Percentiles rank a stretch among this genome's conserved stretches.
phyloP scores from a whole-genome alignment of 2,888 invertebrate genomes.

The Brassicogethes aeneus region DNA sequence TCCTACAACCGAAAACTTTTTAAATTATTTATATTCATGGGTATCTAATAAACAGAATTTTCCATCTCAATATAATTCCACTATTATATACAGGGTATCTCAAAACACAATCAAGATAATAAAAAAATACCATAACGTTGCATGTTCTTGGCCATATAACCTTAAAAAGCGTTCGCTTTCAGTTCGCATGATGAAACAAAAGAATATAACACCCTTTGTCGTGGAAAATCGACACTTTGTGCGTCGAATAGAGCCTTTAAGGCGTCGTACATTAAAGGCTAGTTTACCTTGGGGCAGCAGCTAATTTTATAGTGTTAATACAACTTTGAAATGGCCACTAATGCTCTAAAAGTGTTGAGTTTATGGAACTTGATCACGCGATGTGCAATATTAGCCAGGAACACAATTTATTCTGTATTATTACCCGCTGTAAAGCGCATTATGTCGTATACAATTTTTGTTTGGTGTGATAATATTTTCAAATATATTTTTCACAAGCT shows the following conservation, averaged over 20 bases:
- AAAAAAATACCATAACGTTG: not conserved
- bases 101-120: not conserved
- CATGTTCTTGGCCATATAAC: constrained; percentile 4
- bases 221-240: constrained; percentile 8
- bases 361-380: constrained; percentile 38
- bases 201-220: constrained; percentile 18
- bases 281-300: constrained; percentile 17
- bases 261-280: too few relatives aligned
- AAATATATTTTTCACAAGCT: too few relatives aligned
- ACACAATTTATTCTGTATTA: too few relatives aligned
- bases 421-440: not conserved
- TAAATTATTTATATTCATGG: too few relatives aligned
- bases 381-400: constrained; percentile 22
- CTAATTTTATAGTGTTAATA: constrained; percentile 32
- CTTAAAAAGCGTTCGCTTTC: too few relatives aligned
- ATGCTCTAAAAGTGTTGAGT: constrained; percentile 40
- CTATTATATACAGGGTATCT: too few relatives aligned
- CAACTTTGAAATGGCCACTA: constrained; percentile 41
- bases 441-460: too few relatives aligned
- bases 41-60: too few relatives aligned
- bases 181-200: constrained; percentile 5
- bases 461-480: too few relatives aligned
- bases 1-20: too few relatives aligned
- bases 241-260: constrained; percentile 20
- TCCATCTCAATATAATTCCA: too few relatives aligned